Conservation (phyloP, 2,797 vertebrate genomes). For the Ctenosaura bakeri region DNA sequence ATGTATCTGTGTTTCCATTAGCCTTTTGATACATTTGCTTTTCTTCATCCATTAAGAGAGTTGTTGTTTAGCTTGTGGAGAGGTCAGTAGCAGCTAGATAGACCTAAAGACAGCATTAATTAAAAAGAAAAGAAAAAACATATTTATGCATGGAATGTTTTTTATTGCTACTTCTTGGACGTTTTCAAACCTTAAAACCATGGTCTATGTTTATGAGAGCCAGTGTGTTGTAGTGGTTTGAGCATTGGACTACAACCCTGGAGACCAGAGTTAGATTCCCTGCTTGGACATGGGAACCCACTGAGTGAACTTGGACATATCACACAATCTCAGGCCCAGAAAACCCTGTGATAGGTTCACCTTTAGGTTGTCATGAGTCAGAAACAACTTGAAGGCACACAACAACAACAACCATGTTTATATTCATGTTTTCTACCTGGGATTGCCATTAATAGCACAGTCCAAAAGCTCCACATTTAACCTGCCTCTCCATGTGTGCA, state of each 20-base stretch:
- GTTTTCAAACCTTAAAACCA: background rate
- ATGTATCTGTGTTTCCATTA: background rate
- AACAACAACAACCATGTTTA: too few species aligned
- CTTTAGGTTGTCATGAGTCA: too few species aligned
- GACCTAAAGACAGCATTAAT: background rate
- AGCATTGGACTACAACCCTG: too few species aligned
- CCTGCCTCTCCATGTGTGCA: too few species aligned
- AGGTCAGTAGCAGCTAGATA: background rate
- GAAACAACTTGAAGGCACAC: too few species aligned
- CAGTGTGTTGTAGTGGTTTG: too few species aligned
- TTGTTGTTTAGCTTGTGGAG: background rate
- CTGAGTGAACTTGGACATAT: too few species aligned
- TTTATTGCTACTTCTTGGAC: background rate
- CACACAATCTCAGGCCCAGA: too few species aligned
- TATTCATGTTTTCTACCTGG: too few species aligned
- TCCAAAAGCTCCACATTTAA: background rate
- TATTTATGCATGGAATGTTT: background rate
- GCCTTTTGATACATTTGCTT: slow-evolving; percentile 1
- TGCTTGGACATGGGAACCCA: too few species aligned
- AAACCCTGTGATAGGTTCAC: too few species aligned
- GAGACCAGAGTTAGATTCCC: too few species aligned
- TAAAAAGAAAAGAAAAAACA: background rate
- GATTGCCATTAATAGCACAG: background rate
- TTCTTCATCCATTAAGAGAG: background rate
- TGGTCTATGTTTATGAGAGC: background rate